Evolutionary conservation across 2,797 vertebrate species (phyloP).

Genomic region (Galagoides demidoff): DNA sequence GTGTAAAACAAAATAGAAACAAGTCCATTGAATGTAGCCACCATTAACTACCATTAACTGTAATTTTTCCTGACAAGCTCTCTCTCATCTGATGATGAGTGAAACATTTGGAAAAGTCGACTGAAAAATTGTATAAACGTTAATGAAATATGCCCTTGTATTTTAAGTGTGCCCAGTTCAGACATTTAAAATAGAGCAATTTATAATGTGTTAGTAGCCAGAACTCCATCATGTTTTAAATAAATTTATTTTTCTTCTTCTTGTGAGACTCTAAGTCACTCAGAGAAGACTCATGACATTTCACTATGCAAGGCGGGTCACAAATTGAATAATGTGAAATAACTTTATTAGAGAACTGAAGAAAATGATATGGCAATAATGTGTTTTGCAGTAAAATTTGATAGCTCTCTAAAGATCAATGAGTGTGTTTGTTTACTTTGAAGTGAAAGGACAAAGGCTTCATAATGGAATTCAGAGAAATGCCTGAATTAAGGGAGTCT

Average conservation of each 20-base stretch:
- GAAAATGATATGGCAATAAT: constrained; percentile 79
- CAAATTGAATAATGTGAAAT: constrained; percentile 81
- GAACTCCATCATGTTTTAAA: constrained; percentile 85
- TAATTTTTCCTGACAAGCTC: constrained; percentile 86
- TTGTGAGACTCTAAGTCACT: constrained; percentile 80
- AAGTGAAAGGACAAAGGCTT: constrained; percentile 75
- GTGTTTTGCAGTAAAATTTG: constrained; percentile 75
- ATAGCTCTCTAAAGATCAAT: constrained; percentile 78
- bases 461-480: constrained; percentile 63
- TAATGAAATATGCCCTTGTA: constrained; percentile 84
- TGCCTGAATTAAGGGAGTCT: background rate
- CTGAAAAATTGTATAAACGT: constrained; percentile 84
- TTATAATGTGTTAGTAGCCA: constrained; percentile 83
- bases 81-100: constrained; percentile 84
- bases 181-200: constrained; percentile 85
- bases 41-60: constrained; percentile 87
- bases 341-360: constrained; percentile 76
- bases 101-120: constrained; percentile 82
- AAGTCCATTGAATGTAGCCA: constrained; percentile 78
- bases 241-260: constrained; percentile 80
- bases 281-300: constrained; percentile 78
- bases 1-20: constrained; percentile 84
- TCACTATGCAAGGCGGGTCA: constrained; percentile 62
- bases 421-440: constrained; percentile 79
- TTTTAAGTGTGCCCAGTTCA: constrained; percentile 84